Evolutionary conservation across 2,113 vertebrate genomes (phyloP), one percentile per base, ranked within the genome.

Genomic region (Nycticryphes semicollaris): DNA sequence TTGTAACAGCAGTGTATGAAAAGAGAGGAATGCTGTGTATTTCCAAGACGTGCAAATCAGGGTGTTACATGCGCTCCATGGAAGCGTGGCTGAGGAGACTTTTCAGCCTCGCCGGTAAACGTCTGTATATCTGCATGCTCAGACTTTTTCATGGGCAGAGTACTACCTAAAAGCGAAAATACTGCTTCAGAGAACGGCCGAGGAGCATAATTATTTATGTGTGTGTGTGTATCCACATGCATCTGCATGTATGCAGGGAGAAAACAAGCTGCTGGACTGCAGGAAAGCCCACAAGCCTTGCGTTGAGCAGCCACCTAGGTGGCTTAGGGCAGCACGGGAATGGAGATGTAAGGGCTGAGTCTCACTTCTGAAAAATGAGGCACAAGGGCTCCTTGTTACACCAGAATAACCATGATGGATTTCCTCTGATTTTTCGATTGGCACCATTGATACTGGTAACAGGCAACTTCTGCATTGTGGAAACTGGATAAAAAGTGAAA

Each of bases 281-380:
- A 87, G 53, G 35, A 68, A 75, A 89, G 30, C 48, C 56, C 24
- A 12, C 35, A 19, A 28, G 57, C 35, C 37, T 68, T 37, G 35
- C 9, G 6, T 0, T 39, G 76, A 92, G 89, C 62, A 22, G 5
- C 43, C 28, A 39, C 30, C 18, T 30, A 0, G 0, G 2, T 20
- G 54, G 75, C 47, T 82, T 74, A 39, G 69, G 4, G 18, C 60
- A 76, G 74, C 43, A 9, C 31, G 33, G 62, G 68, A 48, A 85
- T 72, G 69, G 94, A 91, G 87, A 63, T 9, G 23, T 76, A 59
- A 60, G 48, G 78, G 70, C 66, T 69, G 87, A 78, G 56, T 54
- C 24, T 31, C n/a, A 1, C 66, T 60, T 54, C 84, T 94, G 95
- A 94, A 91, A 91, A 97, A 95, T 93, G 92, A 95, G 90, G 33